A percentile compares a stretch with the other conserved stretches of the same genome.
These are phyloP conservation scores for Nowickia ferox DNA, from an alignment of 2,888 invertebrate genomes.

Conservation along the genomic window DNA sequence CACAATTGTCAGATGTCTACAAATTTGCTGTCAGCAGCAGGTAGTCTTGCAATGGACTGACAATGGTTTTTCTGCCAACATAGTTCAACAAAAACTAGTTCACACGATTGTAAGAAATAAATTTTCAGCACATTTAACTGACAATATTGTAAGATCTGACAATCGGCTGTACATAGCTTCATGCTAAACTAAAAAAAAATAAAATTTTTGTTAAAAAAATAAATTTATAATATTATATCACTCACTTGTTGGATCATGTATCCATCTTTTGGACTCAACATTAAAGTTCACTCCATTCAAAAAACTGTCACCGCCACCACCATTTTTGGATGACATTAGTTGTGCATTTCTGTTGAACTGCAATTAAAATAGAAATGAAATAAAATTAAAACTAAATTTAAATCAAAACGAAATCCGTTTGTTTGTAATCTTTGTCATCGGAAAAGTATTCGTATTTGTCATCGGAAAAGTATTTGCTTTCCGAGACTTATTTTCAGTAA, in stretches of 20 bases:
- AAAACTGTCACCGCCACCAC: slow-evolving; percentile 1
- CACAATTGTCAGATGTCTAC: too few relatives aligned
- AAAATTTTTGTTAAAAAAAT: background rate
- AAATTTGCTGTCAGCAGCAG: too few relatives aligned
- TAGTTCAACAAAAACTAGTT: too few relatives aligned
- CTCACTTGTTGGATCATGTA: slow-evolving; percentile 91
- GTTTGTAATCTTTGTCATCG: too few relatives aligned
- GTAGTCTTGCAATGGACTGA: too few relatives aligned
- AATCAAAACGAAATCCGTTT: background rate
- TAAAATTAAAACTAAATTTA: slow-evolving; percentile 50
- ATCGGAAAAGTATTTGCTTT: too few relatives aligned
- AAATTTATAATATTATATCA: slow-evolving; percentile 73
- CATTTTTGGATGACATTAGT: slow-evolving; percentile 74
- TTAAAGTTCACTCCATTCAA: slow-evolving; percentile 74
- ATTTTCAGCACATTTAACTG: background rate
- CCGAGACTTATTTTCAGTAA: background rate
- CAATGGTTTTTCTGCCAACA: too few relatives aligned
- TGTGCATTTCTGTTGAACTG: slow-evolving; percentile 82
- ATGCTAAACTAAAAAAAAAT: background rate
- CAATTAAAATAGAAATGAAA: slow-evolving; percentile 59
- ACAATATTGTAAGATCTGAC: too few relatives aligned
- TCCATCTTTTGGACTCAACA: slow-evolving; percentile 89
- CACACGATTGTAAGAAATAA: too few relatives aligned
- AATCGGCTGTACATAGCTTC: too few relatives aligned
- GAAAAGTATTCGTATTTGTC: too few relatives aligned